A percentile compares a stretch with the other conserved stretches of the same genome.
Evolutionary conservation across 2,113 vertebrate species (phyloP).

Genomic region (Nettapus auritus): DNA sequence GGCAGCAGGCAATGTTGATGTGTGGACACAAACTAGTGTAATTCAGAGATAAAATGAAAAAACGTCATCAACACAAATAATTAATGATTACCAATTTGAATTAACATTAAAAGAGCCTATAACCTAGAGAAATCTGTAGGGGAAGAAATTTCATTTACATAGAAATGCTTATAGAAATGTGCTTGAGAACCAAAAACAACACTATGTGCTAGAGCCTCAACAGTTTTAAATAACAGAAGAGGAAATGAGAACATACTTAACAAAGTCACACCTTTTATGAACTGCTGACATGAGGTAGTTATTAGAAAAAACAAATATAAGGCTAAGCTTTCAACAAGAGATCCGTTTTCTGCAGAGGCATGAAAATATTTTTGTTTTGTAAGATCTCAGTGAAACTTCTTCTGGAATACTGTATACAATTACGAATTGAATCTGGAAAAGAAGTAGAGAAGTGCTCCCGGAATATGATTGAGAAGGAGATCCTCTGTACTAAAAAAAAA

Average conservation of each 20-base stretch:
- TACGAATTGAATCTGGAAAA: background rate
- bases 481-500: background rate
- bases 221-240: background rate
- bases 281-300: background rate
- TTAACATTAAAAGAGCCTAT: background rate
- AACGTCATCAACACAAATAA: background rate
- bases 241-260: background rate
- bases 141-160: background rate
- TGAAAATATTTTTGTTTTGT: background rate
- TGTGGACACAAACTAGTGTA: background rate
- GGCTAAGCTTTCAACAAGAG: background rate
- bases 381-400: background rate
- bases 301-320: slow-evolving; percentile 10
- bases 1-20: background rate
- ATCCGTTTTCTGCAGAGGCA: background rate
- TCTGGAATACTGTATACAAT: background rate
- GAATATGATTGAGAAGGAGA: background rate
- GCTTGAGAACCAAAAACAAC: background rate
- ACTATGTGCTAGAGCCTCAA: background rate
- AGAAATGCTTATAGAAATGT: background rate
- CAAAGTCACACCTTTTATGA: background rate
- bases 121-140: background rate
- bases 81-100: background rate
- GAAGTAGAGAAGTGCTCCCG: background rate
- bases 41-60: background rate